Evolutionary conservation across 2,888 invertebrate genomes (phyloP).

Genomic region (Plebejus melissa): DNA sequence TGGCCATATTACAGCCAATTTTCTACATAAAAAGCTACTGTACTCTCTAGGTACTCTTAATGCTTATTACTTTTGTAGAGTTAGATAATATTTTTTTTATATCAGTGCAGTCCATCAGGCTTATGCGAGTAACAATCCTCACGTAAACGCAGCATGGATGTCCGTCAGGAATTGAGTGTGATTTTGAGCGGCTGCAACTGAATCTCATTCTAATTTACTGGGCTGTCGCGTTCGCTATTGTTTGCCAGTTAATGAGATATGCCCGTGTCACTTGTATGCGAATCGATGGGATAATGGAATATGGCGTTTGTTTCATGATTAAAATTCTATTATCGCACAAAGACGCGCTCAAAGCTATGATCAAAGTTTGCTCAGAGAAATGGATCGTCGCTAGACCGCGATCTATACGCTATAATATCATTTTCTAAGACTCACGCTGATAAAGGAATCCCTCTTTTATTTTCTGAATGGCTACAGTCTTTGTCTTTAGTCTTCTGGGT

Average conservation of each 20-base stretch:
- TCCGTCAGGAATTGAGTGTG: conserved; percentile 37
- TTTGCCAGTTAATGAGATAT: conserved; percentile 39
- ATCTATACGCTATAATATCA: conserved; percentile 8
- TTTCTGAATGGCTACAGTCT: neutral
- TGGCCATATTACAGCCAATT: too few relatives aligned
- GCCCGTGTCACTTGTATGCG: conserved; percentile 30
- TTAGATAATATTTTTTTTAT: too few relatives aligned
- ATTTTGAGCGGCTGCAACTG: conserved; percentile 36
- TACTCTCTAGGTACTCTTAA: too few relatives aligned
- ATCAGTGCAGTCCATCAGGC: neutral
- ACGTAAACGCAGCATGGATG: conserved; percentile 30
- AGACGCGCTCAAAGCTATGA: neutral
- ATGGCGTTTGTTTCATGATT: neutral
- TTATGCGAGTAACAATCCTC: neutral
- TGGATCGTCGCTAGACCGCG: neutral
- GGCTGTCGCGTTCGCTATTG: conserved; percentile 38
- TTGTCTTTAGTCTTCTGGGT: neutral
- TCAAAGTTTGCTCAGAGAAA: conserved; percentile 14
- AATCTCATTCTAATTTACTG: conserved; percentile 37
- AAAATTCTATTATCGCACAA: conserved; percentile 15
- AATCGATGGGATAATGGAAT: conserved; percentile 25
- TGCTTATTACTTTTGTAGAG: too few relatives aligned
- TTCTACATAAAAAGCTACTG: too few relatives aligned
- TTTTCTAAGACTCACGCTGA: conserved; percentile 3
- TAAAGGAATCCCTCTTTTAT: neutral